A percentile compares a stretch with the other conserved stretches of the same genome.
Conservation (phyloP, 2,797 vertebrate genomes). For the Phalloptychus januarius region DNA sequence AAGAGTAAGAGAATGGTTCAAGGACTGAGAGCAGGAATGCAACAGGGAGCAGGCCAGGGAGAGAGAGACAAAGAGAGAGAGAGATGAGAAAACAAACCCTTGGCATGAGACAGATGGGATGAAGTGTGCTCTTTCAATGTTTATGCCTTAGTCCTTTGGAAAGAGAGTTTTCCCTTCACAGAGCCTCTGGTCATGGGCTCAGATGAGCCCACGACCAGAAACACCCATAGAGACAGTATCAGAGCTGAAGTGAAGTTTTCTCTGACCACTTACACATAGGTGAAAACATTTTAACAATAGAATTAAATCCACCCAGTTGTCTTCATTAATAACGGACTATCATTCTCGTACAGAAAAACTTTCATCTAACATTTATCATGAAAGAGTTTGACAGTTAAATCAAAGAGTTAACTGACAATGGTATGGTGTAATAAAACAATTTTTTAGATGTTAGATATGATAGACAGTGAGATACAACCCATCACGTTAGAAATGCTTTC, state of each 20-base stretch:
- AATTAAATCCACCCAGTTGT: constrained; percentile 44
- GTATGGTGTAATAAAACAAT: constrained; percentile 5
- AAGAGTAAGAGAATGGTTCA: neutral
- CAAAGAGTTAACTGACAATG: constrained; percentile 27
- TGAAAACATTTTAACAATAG: constrained; percentile 18
- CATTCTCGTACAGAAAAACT: constrained; percentile 27
- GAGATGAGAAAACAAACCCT: constrained; percentile 41
- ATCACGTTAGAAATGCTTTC: neutral
- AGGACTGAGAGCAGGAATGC: constrained; percentile 24
- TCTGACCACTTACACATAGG: neutral
- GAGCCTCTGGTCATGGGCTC: constrained; percentile 47
- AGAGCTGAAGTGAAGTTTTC: constrained; percentile 28
- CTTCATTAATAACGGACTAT: constrained; percentile 22
- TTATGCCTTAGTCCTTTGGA: constrained; percentile 71
- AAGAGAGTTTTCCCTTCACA: constrained; percentile 54
- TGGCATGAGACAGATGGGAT: constrained; percentile 58
- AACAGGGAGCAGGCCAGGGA: constrained; percentile 12
- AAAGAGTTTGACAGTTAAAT: constrained; percentile 22
- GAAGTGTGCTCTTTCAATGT: constrained; percentile 67
- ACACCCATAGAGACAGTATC: constrained; percentile 62
- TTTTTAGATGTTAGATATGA: constrained; percentile 14
- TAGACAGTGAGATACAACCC: neutral
- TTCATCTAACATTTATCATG: constrained; percentile 33
- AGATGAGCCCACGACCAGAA: too few relatives aligned
- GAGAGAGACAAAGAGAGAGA: constrained; percentile 13